Base-by-base conservation (phyloP, 2,888 invertebrate genomes). In the Ganaspis brasiliensis region DNA sequence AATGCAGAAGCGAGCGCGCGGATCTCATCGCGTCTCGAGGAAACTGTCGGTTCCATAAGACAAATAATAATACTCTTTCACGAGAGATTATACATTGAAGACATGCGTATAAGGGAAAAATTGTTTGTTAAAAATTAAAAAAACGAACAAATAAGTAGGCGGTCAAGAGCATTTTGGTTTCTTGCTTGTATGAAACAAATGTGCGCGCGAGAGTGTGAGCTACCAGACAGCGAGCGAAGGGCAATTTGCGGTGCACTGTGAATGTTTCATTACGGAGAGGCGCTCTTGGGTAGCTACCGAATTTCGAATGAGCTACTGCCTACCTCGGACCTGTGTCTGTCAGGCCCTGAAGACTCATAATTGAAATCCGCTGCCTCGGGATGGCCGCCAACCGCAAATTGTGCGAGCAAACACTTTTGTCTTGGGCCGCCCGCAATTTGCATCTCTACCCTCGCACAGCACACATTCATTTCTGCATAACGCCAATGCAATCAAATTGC, bases 201-300 rank as follows among this genome's bases (percentile, higher is more conserved):
- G 52, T 70, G 24, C 14, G 73, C 40, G 63, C 59, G 35, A 63
- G 75, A 77, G 59, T 61, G 77, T 56, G 76, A 79, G 67, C 63
- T 67, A 67, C 40, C 67, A 67, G 67, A 67, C 67, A 67, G 67
- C 45, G 45, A 67, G 45, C 67, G 67, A 67, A 45, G 88, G 85
- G 87, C 88, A 91, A 91, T 90, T 91, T 91, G 91, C 87, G 91
- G 91, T 91, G 82, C 83, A 84, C 89, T 86, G 90, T 89, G 90
- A 90, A 91, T 91, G 90, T 91, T 91, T 91, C 91, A 91, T 91
- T 91, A 91, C 89, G 85, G 84, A 83, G 86, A 87, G 87, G 87
- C 87, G 86, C 87, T 85, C 88, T 80, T 83, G 80, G 83, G 82
- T 85, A 88, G 91, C 91, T 91, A 91, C 91, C 91, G 91, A 91